Percentiles rank a stretch among this genome's conserved stretches.
These are phyloP conservation scores for Eupithecia subumbrata DNA, from an alignment of 2,888 invertebrate species.

Conservation along the genomic window DNA sequence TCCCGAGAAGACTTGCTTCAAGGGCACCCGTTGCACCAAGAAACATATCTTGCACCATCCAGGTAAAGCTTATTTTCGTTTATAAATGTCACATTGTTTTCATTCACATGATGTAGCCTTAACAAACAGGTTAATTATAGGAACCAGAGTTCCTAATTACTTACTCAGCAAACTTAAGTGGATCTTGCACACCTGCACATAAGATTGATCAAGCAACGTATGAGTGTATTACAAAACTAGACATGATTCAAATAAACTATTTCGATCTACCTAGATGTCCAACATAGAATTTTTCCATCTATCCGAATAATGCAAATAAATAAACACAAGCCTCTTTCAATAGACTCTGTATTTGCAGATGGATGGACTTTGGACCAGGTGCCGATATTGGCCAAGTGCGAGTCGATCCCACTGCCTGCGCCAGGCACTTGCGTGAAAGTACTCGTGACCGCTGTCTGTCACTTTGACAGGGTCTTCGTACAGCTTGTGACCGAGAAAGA, in stretches of 20 bases:
- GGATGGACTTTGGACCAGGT: slow-evolving; percentile 77
- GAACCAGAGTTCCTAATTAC: too few species aligned
- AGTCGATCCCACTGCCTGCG: slow-evolving; percentile 60
- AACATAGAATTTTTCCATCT: too few species aligned
- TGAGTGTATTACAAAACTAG: too few species aligned
- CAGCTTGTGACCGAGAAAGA: slow-evolving; percentile 51
- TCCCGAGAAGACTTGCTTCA: slow-evolving; percentile 74
- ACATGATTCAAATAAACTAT: too few species aligned
- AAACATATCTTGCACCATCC: slow-evolving; percentile 72
- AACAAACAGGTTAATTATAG: too few species aligned
- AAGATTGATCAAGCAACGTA: too few species aligned
- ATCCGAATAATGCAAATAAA: too few species aligned
- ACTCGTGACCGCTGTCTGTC: slow-evolving; percentile 64
- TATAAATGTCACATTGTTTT: slow-evolving; percentile 18
- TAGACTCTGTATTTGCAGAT: slow-evolving; percentile 51
- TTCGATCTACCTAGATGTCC: too few species aligned
- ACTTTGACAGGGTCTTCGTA: slow-evolving; percentile 70
- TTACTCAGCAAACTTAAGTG: too few species aligned
- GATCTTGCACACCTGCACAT: too few species aligned
- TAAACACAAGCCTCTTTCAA: too few species aligned
- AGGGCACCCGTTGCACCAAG: slow-evolving; percentile 71
- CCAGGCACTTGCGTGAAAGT: slow-evolving; percentile 64
- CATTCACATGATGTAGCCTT: background rate
- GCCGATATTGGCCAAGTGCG: slow-evolving; percentile 55
- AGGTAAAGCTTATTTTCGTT: slow-evolving; percentile 51